Evolutionary conservation across 1,140 invertebrate species (phyloP), one percentile per base, ranked within the genome.

Genomic region (Cotesia chilonis): DNA sequence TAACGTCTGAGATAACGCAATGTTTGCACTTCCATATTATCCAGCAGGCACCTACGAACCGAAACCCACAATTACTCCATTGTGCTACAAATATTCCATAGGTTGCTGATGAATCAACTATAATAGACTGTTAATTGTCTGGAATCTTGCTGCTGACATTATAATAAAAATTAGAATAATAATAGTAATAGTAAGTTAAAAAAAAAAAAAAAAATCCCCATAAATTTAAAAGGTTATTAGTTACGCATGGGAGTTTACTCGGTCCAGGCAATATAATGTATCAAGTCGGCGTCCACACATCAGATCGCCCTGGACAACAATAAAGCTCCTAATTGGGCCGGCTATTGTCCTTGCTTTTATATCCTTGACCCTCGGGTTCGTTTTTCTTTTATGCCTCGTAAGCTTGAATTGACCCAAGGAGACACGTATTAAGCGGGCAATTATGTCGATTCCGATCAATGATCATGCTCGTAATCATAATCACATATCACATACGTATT

Each of bases 271-370:
- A 78, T 77, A 77, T 78, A 68, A 78, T 77, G 77, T 78, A 79
- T 82, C 77, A 81, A 71, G 75, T 80, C 76, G 80, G 79, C 78
- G 76, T 75, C 74, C 75, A 79, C 79, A 75, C 70, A 68, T 68
- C 73, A 71, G 77, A 66, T 65, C 61, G 38, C 70, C 59, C 75
- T 64, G 60, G 77, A 73, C 68, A 64, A 83, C 81, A 82, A 83
- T 84, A 77, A 79, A 75, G 66, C 76, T 78, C 79, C 76, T 84
- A 84, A 84, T 84, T 84, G 81, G 76, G 77, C 63, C 72, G 75
- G 78, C 69, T 28, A 20, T 52, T 36, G 10, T 20, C n/a, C 17
- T 28, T 47, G n/a, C 55, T 60, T 70, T 70, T 55, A 60, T 57
- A 14, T 14, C 37, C 20, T 57, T 63, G 73, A 70, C 75, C 70